These are phyloP conservation scores for Cheilosia vernalis DNA, from an alignment of 2,888 invertebrate genomes.

Conservation along the genomic window DNA sequence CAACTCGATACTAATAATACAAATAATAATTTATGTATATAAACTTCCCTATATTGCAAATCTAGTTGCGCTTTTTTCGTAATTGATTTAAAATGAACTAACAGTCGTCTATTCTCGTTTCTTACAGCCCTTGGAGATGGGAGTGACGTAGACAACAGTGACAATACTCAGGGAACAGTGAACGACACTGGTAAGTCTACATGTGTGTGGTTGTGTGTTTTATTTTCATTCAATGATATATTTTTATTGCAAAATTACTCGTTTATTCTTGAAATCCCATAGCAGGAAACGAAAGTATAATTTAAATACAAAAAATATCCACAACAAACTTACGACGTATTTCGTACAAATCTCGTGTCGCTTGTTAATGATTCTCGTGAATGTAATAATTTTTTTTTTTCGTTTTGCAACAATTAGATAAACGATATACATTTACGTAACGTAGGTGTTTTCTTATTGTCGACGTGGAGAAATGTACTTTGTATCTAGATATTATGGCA, in stretches of 20 bases:
- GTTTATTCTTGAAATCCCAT: neutral
- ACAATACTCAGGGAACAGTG: conserved; percentile 77
- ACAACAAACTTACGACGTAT: neutral
- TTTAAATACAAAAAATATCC: conserved; percentile 1
- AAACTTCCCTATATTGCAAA: neutral
- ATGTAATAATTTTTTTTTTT: neutral
- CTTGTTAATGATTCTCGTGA: neutral
- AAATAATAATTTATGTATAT: neutral
- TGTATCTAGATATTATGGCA: conserved; percentile 29
- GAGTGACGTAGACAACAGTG: conserved; percentile 77
- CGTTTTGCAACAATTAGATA: conserved; percentile 28
- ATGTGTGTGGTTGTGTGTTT: neutral
- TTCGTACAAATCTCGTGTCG: too few relatives aligned
- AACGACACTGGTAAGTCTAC: conserved; percentile 77
- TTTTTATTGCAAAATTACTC: conserved; percentile 1
- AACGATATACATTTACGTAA: conserved; percentile 18
- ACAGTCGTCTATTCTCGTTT: conserved; percentile 28
- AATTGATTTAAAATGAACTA: conserved; percentile 3
- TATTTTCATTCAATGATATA: neutral
- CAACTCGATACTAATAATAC: too few relatives aligned
- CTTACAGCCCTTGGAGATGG: conserved; percentile 78
- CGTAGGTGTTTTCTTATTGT: neutral
- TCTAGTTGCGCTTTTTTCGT: neutral
- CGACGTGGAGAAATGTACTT: conserved; percentile 2
- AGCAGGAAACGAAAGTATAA: conserved; percentile 1